These are phyloP conservation scores for Styela clava DNA, from an alignment of 23 tunicate species.

Conservation along the genomic window DNA sequence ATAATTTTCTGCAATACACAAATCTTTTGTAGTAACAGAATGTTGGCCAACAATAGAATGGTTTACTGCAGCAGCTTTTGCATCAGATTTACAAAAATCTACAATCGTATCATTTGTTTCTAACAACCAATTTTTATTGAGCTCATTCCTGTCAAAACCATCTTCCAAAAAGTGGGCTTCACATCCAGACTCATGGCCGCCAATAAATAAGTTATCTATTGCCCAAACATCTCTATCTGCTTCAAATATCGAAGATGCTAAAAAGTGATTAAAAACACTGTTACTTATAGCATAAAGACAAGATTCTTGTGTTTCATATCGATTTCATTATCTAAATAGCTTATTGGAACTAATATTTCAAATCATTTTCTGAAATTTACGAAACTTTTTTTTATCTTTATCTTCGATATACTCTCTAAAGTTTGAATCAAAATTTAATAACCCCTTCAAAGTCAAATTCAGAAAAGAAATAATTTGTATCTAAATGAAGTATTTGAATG, in stretches of 20 bases:
- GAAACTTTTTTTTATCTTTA: too few species aligned
- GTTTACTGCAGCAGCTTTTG: conserved; percentile 11
- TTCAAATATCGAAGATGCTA: conserved; percentile 8
- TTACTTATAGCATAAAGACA: too few species aligned
- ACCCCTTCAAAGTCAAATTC: too few species aligned
- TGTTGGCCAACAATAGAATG: conserved; percentile 28
- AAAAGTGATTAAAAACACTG: too few species aligned
- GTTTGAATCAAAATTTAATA: too few species aligned
- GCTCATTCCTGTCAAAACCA: conserved; percentile 1
- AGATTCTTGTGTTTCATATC: too few species aligned
- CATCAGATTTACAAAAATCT: conserved; percentile 16
- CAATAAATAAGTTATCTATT: conserved; percentile 63
- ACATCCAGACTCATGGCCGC: conserved; percentile 50
- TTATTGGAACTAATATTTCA: too few species aligned
- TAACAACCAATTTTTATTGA: conserved; percentile 44
- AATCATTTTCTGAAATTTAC: too few species aligned
- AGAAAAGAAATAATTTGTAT: too few species aligned
- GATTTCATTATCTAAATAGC: too few species aligned
- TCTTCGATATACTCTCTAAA: too few species aligned
- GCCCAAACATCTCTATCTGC: conserved; percentile 54
- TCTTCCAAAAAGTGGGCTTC: conserved; percentile 26
- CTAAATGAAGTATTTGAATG: too few species aligned
- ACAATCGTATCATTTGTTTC: conserved; percentile 18
- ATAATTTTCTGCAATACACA: conserved; percentile 58
- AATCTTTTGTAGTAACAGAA: conserved; percentile 46